Evolutionary conservation across 2,797 vertebrate species (phyloP).

Genomic region (Pristis pectinata): DNA sequence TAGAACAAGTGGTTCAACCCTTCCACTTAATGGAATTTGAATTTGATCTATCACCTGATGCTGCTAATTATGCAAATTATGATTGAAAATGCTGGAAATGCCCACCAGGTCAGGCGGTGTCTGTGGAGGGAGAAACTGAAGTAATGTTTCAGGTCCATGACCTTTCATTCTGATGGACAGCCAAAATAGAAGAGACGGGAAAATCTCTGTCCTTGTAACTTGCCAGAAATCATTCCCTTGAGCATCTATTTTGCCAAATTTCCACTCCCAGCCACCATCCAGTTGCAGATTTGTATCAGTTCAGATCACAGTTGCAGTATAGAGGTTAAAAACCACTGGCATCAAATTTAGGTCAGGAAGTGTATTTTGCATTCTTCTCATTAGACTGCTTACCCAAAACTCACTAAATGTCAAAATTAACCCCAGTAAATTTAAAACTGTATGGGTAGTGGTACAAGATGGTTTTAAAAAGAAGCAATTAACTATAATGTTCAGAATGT

Average conservation of each 20-base stretch:
- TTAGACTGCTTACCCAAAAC: neutral
- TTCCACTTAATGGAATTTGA: neutral
- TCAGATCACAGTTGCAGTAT: neutral
- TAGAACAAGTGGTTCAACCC: neutral
- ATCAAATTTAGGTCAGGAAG: neutral
- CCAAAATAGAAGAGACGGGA: neutral
- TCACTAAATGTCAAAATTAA: neutral
- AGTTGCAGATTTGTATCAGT: neutral
- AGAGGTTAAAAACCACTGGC: neutral
- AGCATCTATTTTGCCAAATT: neutral
- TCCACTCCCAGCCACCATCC: neutral
- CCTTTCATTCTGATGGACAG: too few relatives aligned
- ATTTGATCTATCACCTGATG: neutral
- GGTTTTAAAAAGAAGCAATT: neutral
- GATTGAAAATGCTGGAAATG: too few relatives aligned
- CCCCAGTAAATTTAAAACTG: neutral
- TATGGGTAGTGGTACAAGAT: neutral
- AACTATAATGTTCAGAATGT: neutral
- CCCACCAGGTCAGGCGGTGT: too few relatives aligned
- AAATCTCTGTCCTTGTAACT: neutral
- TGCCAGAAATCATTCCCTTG: neutral
- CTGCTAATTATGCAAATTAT: neutral
- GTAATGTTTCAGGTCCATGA: too few relatives aligned
- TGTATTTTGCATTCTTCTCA: neutral
- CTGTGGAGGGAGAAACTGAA: too few relatives aligned